Base-by-base conservation (phyloP, 1,140 invertebrate species). In the Sminthurides bifidus region DNA sequence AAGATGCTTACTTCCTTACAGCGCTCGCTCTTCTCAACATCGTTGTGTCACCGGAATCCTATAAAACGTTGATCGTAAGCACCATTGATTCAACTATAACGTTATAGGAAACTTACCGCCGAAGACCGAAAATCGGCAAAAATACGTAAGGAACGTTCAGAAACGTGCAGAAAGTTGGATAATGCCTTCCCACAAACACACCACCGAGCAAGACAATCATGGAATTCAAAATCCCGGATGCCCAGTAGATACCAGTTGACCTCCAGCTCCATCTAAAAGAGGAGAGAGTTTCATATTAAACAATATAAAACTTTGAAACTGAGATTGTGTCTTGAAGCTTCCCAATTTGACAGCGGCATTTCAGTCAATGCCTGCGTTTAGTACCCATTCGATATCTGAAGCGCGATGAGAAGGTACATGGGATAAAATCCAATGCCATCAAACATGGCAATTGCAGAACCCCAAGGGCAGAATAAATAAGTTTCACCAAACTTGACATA, bases 401-500 rank as follows among this genome's bases (percentile, higher is more conserved):
- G 54, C 27, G 45, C 56, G 15, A 65, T 38, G 24, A 46, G 14
- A 15, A 61, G 55, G 41, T 65, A 65, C 59, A 65, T 65, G 37
- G 38, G 15, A 35, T 41, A 56, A 41, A 65, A 61, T 12, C 63
- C 63, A 49, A 58, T 55, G 17, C 58, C 63, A 38, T 65, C 63
- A 49, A 65, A 65, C 2, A 61, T 31, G n/a, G 56, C 45, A 21
- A 65, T 61, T 5, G 59, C 63, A 37, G 52, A 50, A 31, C 60
- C 63, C 45, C 43, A 65, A 1, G 57, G 30, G 24, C 50, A 59
- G 15, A 31, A 24, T 24, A 65, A 51, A 44, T 65, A 65, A 10
- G 59, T 56, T 46, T 65, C 63, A 17, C 59, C 63, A 27, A 61
- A 37, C 27, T 61, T 58, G 38, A 65, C 53, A 44, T 65, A 65